Base-by-base conservation (phyloP, 2,888 invertebrate genomes). In the Melinopterus prodromus region DNA sequence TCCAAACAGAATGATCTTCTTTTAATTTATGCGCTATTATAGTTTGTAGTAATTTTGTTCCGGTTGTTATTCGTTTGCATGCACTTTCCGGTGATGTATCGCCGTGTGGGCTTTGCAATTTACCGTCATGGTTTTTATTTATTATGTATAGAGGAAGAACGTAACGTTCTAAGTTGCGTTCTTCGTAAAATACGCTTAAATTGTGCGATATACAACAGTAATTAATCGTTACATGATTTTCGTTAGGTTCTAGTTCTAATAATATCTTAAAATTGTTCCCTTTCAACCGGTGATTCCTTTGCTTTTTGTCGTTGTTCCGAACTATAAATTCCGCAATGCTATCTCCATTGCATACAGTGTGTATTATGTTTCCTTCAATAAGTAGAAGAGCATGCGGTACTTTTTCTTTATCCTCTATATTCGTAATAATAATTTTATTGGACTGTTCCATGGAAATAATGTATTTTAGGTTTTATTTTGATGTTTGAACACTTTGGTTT, bases 21-120 rank as follows among this genome's bases (percentile, higher is more conserved):
- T 92, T 92, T 35, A 98, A 89, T 88, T 97, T 98, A 89, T 98
- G 97, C 0, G 97, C 97, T 82, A 95, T 95, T 83, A 98, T 90
- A 80, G 95, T 93, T 90, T 98, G 98, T 81, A 98, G 92, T 77
- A 98, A 90, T 86, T 95, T 93, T 12, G 95, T 92, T 75, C 95
- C 95, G 6, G 97, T 89, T 78, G 93, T 91, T 85, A 98, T 96
- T 85, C 96, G 92, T 69, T 92, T 90, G 84, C 94, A 94, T 16
- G 96, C 97, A 88, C 94, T 94, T 86, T 94, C 92, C 16, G 93
- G 90, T 2, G 94, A 93, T 84, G 90, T 90, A 72, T 90, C 88
- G 84, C 90, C 89, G 16, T 86, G 86, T 0, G 91, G 90, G 6
- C 89, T 90, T 90, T 96, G 95, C 87, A 97, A 96, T 84, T 91